These are phyloP conservation scores for Australoheros scitulus DNA, from an alignment of 2,113 vertebrate genomes.

Conservation along the genomic window DNA sequence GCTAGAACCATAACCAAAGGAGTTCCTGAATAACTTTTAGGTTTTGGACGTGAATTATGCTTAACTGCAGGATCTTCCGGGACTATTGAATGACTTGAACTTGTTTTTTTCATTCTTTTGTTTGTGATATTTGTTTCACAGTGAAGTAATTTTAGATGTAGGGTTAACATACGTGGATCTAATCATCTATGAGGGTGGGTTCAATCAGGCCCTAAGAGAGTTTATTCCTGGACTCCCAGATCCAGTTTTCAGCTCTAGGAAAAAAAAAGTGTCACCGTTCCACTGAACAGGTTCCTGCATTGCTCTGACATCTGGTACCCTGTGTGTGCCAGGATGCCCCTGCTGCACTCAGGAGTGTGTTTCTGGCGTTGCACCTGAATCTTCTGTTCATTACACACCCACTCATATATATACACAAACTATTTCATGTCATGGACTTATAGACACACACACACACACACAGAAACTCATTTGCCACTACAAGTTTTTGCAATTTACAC, in stretches of 20 bases:
- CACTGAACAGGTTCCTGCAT: constrained; percentile 75
- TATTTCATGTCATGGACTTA: constrained; percentile 4
- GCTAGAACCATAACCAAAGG: neutral
- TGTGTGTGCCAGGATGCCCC: constrained; percentile 80
- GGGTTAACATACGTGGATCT: constrained; percentile 52
- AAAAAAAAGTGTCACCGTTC: constrained; percentile 74
- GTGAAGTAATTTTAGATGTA: constrained; percentile 8
- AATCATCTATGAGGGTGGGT: constrained; percentile 51
- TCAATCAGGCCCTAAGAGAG: constrained; percentile 67
- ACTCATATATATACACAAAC: constrained; percentile 43
- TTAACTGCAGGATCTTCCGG: neutral
- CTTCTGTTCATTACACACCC: constrained; percentile 63
- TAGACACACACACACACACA: neutral
- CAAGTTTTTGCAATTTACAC: constrained; percentile 17
- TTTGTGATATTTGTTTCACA: constrained; percentile 8
- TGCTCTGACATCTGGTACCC: constrained; percentile 83
- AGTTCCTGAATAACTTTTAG: neutral
- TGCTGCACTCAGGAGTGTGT: constrained; percentile 66
- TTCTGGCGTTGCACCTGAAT: constrained; percentile 74
- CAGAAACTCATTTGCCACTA: constrained; percentile 28
- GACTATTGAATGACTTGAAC: neutral
- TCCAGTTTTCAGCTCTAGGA: constrained; percentile 69
- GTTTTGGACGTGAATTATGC: neutral
- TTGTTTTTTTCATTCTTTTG: neutral
- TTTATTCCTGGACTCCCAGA: constrained; percentile 77